These are phyloP conservation scores for Sepioteuthis lessoniana DNA, from an alignment of 2,888 invertebrate species.

Conservation along the genomic window DNA sequence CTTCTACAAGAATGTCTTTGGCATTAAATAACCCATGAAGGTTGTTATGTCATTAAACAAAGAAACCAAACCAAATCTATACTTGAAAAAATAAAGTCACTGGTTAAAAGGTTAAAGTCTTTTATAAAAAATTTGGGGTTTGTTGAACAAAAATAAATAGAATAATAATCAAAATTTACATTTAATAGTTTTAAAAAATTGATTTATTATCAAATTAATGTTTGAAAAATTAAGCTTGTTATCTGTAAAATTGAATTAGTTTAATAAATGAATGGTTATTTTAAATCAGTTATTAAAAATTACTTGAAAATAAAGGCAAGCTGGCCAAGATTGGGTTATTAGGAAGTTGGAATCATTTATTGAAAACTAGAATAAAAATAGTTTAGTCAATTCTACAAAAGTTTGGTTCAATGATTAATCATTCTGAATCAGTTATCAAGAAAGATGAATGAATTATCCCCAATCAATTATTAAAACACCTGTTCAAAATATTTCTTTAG, in stretches of 20 bases:
- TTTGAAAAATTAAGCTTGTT: too few species aligned
- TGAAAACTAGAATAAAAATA: neutral
- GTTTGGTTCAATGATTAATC: neutral
- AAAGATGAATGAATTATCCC: neutral
- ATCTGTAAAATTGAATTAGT: neutral
- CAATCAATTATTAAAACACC: neutral
- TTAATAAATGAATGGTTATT: neutral
- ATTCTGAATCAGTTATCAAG: neutral
- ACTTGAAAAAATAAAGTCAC: too few species aligned
- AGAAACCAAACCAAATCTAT: too few species aligned
- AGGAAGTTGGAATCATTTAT: neutral
- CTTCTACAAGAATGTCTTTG: too few species aligned
- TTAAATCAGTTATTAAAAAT: neutral
- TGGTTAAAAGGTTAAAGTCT: too few species aligned
- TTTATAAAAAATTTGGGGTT: too few species aligned
- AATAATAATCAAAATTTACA: neutral
- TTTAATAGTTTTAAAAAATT: neutral
- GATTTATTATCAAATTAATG: neutral
- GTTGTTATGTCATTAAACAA: too few species aligned
- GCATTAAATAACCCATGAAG: too few species aligned
- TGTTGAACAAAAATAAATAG: too few species aligned
- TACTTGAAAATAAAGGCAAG: neutral
- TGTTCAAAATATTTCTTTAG: neutral
- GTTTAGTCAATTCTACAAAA: neutral
- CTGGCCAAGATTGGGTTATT: neutral